phyloP scores from a whole-genome alignment of 2,888 invertebrate genomes.

The Gastrophysa polygoni region DNA sequence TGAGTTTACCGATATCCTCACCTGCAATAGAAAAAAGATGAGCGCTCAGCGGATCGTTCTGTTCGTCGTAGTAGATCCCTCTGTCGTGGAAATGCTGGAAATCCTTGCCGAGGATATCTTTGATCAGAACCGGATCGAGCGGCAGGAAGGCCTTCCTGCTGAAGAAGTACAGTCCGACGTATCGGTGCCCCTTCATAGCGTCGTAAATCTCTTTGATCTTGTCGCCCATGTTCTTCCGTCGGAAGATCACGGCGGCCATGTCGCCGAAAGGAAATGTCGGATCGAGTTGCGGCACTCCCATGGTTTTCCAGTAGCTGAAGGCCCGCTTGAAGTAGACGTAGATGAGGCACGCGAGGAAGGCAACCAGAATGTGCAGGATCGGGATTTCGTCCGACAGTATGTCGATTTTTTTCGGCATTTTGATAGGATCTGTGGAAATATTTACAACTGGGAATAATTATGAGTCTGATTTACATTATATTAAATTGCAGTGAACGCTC shows the following conservation, averaged over 20 bases:
- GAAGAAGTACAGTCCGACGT: constrained; percentile 68
- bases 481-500: too few relatives aligned
- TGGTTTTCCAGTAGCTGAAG: constrained; percentile 66
- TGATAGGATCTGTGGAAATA: too few relatives aligned
- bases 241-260: constrained; percentile 62
- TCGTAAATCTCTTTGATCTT: constrained; percentile 66
- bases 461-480: too few relatives aligned
- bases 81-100: constrained; percentile 70
- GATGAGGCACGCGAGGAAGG: constrained; percentile 23
- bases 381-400: constrained; percentile 1
- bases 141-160: constrained; percentile 67
- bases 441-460: too few relatives aligned
- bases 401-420: not conserved
- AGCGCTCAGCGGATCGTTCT: constrained; percentile 65
- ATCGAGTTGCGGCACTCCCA: constrained; percentile 63
- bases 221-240: constrained; percentile 66
- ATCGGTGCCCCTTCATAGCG: constrained; percentile 55
- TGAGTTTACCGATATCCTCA: constrained; percentile 1
- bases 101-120: constrained; percentile 63
- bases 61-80: constrained; percentile 66
- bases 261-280: constrained; percentile 70
- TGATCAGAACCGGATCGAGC: constrained; percentile 67
- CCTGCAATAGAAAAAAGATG: constrained; percentile 64
- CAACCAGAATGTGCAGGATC: not conserved
- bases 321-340: constrained; percentile 57